Evolutionary conservation across 2,113 vertebrate genomes (phyloP), one percentile per base, ranked within the genome.

Genomic region (Antidorcas marsupialis): DNA sequence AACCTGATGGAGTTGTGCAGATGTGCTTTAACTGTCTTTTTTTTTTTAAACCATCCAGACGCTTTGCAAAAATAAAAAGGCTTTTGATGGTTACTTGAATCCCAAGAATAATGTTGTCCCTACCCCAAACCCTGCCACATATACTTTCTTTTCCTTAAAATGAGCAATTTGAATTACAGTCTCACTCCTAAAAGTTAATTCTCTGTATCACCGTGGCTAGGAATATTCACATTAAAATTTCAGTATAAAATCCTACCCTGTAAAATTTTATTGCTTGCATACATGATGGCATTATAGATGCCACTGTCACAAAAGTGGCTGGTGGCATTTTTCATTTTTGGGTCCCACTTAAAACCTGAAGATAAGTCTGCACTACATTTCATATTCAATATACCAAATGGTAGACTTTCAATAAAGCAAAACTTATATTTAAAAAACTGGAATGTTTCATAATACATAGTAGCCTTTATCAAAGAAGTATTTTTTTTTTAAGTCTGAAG

Each of bases 221-320:
- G 45, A 89, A 79, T 21, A 3, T 74, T 82, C 57, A 43, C n/a
- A 84, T 87, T 79, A 71, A 87, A 87, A 71, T 91, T 85, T 95
- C 60, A 76, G 81, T 90, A 85, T 55, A 94, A 94, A 97, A 86
- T 83, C 67, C n/a, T 50, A 81, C 89, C 95, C 96, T 97, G 91
- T 92, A 83, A 87, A 97, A 60, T 91, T 86, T 97, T 96, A 98
- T 94, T 97, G 97, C 97, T 98, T 96, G 76, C n/a, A 88, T 91
- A 94, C 74, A 53, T 19, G 19, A 92, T 36, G 91, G 90, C 97
- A 94, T 23, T 87, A 33, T 6, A 59, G 93, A 83, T 83, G 57
- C 85, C 47, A 25, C 86, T 92, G 67, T 60, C 57, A 94, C 55
- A 53, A 86, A 97, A 96, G 93, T 94, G 96, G 86, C 55, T 94